A percentile compares a stretch with the other conserved stretches of the same genome.
phyloP scores from a whole-genome alignment of 2,113 vertebrate species.

The Poeciliopsis prolifica region DNA sequence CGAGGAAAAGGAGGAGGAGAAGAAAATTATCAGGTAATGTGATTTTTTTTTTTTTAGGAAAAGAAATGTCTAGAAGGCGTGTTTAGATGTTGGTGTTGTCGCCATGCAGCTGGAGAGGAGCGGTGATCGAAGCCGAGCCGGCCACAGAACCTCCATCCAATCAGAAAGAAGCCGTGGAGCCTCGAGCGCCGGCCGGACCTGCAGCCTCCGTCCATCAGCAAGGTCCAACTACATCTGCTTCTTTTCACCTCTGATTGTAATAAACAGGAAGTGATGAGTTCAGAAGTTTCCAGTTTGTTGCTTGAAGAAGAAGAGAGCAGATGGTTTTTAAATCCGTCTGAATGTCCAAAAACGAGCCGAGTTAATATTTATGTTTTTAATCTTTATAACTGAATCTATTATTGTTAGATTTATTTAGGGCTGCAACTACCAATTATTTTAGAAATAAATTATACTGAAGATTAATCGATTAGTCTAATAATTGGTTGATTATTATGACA shows the following conservation, averaged over 20 bases:
- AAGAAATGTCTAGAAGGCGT: neutral
- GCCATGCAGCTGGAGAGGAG: conserved; percentile 87
- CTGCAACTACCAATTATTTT: no score
- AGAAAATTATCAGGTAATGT: conserved; percentile 84
- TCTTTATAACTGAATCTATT: no score
- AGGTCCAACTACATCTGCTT: conserved; percentile 72
- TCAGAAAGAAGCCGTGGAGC: conserved; percentile 63
- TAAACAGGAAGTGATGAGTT: neutral
- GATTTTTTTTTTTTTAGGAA: neutral
- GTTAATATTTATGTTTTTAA: no score
- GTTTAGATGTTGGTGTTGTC: neutral
- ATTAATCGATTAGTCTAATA: no score
- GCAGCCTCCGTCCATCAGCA: conserved; percentile 56
- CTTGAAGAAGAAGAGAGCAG: no score
- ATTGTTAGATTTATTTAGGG: no score
- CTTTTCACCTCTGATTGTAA: neutral
- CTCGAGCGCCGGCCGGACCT: conserved; percentile 31
- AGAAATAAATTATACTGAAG: no score
- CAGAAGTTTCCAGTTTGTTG: neutral
- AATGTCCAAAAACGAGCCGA: no score
- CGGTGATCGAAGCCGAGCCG: conserved; percentile 88
- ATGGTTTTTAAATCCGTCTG: no score
- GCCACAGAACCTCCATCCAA: conserved; percentile 74
- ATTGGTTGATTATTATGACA: no score
- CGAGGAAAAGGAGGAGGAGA: conserved; percentile 68